Conservation (phyloP, 2,888 invertebrate species). For the Kryphioiulus occultus region DNA sequence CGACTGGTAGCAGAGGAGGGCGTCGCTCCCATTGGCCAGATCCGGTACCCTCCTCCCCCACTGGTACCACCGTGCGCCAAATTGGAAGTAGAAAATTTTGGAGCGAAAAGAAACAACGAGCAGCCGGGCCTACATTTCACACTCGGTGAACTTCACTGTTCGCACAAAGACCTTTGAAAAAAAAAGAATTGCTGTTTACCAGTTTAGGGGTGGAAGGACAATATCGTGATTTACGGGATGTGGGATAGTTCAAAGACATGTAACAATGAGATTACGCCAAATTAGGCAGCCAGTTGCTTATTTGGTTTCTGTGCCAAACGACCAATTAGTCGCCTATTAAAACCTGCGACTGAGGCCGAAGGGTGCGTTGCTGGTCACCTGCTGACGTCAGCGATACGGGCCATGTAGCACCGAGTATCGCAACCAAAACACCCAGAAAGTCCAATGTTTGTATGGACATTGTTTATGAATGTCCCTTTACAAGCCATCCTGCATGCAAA, state of each 20-base stretch:
- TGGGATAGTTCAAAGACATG: conserved; percentile 3
- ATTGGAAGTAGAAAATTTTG: background rate
- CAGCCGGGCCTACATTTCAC: conserved; percentile 1
- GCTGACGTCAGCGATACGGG: background rate
- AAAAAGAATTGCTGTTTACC: background rate
- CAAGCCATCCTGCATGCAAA: no score
- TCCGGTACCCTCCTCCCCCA: background rate
- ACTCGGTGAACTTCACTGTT: background rate
- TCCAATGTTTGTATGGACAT: no score
- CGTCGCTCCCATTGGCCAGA: conserved; percentile 1
- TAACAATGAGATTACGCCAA: conserved; percentile 1
- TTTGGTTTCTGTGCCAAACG: conserved; percentile 15
- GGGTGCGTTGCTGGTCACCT: background rate
- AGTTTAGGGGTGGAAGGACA: conserved; percentile 12
- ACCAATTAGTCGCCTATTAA: background rate
- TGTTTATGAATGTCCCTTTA: no score
- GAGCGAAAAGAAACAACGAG: background rate
- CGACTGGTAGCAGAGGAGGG: background rate
- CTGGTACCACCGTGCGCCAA: background rate
- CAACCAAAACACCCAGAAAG: no score
- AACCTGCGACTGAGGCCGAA: background rate
- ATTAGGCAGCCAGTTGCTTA: background rate
- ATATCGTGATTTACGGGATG: conserved; percentile 2
- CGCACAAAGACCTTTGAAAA: conserved; percentile 10
- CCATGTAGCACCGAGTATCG: no score